Evolutionary conservation across 2,113 vertebrate species (phyloP).

Genomic region (Colistium nudipinnis): DNA sequence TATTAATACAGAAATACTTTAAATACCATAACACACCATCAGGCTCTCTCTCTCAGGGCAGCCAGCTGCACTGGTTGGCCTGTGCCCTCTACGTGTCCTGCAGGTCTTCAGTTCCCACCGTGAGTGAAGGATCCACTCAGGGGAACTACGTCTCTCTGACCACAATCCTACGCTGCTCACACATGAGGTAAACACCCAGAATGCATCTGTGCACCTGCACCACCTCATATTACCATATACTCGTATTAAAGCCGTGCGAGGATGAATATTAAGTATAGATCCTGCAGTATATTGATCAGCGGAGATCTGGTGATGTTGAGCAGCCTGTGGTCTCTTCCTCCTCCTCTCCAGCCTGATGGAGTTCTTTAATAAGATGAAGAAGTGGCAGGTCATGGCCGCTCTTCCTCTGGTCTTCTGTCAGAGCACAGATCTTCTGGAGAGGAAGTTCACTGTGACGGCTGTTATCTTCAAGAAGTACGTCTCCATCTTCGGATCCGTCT

Average conservation of each 20-base stretch:
- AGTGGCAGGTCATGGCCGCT: slow-evolving; percentile 96
- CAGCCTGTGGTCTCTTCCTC: neutral
- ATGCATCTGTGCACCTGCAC: slow-evolving; percentile 3
- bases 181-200: slow-evolving; percentile 85
- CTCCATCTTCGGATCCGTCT: slow-evolving; percentile 93
- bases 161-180: slow-evolving; percentile 88
- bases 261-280: too few relatives aligned
- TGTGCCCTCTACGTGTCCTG: slow-evolving; percentile 95
- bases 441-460: slow-evolving; percentile 93
- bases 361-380: slow-evolving; percentile 97
- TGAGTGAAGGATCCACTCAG: slow-evolving; percentile 89
- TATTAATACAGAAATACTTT: too few relatives aligned
- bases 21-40: too few relatives aligned
- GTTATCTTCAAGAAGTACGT: slow-evolving; percentile 97
- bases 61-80: slow-evolving; percentile 92
- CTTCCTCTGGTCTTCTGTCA: slow-evolving; percentile 89
- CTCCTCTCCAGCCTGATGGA: slow-evolving; percentile 86
- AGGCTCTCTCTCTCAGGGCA: too few relatives aligned
- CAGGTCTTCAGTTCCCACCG: slow-evolving; percentile 90
- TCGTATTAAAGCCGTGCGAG: too few relatives aligned
- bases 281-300: too few relatives aligned
- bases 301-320: neutral
- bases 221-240: too few relatives aligned
- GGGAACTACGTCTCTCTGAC: slow-evolving; percentile 96
- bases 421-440: slow-evolving; percentile 89